These are phyloP conservation scores for Pelodytes ibericus DNA, from an alignment of 2,797 vertebrate genomes.

Conservation along the genomic window DNA sequence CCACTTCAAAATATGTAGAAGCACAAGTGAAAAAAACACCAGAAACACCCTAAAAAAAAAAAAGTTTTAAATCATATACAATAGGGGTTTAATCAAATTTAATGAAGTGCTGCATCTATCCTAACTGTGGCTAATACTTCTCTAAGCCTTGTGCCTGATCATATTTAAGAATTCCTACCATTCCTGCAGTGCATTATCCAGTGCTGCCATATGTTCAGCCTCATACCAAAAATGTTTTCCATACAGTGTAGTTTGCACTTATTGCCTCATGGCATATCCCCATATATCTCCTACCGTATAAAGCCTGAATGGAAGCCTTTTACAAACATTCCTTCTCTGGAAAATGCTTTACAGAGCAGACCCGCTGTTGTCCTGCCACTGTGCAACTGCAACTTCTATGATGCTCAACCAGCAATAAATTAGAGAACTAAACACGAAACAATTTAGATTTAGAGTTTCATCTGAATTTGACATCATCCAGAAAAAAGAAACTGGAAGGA, in stretches of 20 bases:
- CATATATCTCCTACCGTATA: conserved; percentile 1
- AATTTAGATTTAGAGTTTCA: no score
- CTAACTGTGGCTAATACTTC: neutral
- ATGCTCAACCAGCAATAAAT: no score
- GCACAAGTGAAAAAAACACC: no score
- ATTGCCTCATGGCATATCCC: neutral
- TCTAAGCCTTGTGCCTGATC: neutral
- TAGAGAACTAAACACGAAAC: no score
- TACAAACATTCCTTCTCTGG: neutral
- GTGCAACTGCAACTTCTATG: no score
- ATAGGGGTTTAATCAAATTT: neutral
- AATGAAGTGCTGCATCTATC: neutral
- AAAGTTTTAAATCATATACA: no score
- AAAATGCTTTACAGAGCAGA: neutral
- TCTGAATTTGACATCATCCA: no score
- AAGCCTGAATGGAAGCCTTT: neutral
- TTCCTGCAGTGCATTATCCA: neutral
- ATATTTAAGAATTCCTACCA: neutral
- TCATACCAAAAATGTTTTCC: conserved; percentile 5
- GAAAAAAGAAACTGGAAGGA: no score
- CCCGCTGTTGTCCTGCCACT: no score
- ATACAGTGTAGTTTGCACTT: neutral
- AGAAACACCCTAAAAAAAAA: no score
- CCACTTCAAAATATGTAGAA: no score
- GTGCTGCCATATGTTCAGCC: neutral